These are phyloP conservation scores for Calidris pygmaea DNA, from an alignment of 2,113 vertebrate species.

Conservation along the genomic window DNA sequence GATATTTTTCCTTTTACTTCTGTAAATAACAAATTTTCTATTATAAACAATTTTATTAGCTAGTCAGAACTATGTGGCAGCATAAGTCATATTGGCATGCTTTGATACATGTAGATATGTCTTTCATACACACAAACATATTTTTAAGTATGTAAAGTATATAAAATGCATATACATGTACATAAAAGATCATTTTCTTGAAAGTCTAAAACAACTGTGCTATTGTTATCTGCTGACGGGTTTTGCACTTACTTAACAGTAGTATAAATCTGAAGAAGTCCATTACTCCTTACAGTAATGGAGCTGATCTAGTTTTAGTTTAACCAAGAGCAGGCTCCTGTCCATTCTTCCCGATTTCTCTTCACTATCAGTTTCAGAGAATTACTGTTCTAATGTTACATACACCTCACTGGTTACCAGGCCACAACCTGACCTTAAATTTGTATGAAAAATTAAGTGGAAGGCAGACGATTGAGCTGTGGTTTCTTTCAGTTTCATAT, in stretches of 20 bases:
- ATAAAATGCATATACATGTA: not conserved
- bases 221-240: not conserved
- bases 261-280: not conserved
- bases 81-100: not conserved
- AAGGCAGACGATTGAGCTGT: constrained; percentile 76
- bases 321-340: constrained; percentile 30
- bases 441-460: constrained; percentile 84
- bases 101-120: not conserved
- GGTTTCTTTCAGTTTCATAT: constrained; percentile 79
- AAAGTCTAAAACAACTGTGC: not conserved
- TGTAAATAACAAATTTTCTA: not conserved
- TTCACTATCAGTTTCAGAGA: constrained; percentile 30
- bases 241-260: not conserved
- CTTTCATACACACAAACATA: not conserved
- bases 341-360: not conserved
- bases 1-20: not conserved
- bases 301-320: not conserved
- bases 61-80: not conserved
- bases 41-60: not conserved
- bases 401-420: constrained; percentile 51
- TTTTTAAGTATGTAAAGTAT: not conserved
- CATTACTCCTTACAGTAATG: not conserved
- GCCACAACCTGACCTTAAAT: constrained; percentile 75
- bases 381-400: constrained; percentile 57
- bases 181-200: not conserved